These are phyloP conservation scores for Burhinus oedicnemus DNA, from an alignment of 2,113 vertebrate genomes.

Conservation along the genomic window DNA sequence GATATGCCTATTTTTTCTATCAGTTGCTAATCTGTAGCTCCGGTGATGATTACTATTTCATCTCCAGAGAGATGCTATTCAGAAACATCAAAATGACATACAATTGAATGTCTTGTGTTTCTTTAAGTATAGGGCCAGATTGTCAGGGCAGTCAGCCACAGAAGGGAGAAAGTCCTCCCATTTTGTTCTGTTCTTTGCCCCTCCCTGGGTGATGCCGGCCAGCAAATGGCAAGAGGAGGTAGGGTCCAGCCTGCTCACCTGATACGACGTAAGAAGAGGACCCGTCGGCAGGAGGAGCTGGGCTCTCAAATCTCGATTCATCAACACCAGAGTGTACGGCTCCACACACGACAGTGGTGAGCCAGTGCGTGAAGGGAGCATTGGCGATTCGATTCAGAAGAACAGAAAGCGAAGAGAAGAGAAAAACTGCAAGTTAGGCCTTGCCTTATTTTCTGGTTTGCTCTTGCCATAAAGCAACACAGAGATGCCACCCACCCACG, in stretches of 20 bases:
- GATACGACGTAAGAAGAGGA: not conserved
- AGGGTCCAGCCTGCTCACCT: not conserved
- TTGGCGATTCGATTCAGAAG: accelerated
- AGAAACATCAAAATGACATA: conserved; percentile 7
- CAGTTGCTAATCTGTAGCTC: conserved; percentile 39
- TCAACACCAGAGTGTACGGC: not conserved
- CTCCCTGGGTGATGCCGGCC: not conserved
- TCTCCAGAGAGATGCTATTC: conserved; percentile 41
- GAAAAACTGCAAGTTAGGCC: not conserved
- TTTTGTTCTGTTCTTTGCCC: not conserved
- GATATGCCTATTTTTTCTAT: conserved; percentile 44
- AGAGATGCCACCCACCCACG: accelerated
- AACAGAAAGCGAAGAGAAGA: not conserved
- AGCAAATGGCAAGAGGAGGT: not conserved
- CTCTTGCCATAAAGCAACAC: not conserved
- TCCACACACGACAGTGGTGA: accelerated
- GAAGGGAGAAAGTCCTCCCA: not conserved
- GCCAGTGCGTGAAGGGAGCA: not conserved
- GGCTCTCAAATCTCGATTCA: accelerated
- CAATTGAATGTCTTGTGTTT: not conserved
- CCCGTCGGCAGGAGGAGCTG: accelerated
- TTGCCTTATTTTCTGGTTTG: not conserved
- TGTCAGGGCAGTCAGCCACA: not conserved
- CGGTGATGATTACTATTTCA: conserved; percentile 40
- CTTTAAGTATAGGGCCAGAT: not conserved